Conservation (phyloP, 2,113 vertebrate species). For the Dipodomys spectabilis region DNA sequence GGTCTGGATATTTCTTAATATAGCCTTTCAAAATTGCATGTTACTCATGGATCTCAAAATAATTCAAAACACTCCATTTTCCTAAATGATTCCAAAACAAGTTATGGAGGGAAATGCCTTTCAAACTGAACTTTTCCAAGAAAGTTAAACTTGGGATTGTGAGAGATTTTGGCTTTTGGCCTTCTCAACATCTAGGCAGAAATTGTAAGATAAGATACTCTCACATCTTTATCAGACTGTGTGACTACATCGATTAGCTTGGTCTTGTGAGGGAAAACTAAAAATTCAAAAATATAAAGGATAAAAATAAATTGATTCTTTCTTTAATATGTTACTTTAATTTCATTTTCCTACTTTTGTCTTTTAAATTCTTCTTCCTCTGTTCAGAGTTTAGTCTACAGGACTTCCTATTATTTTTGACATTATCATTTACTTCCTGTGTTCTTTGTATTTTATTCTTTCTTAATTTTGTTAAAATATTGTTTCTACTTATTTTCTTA, state of each 20-base stretch:
- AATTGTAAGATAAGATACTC: background rate
- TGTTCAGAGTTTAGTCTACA: background rate
- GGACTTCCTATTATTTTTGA: slow-evolving; percentile 28
- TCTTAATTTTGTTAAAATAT: background rate
- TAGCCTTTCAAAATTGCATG: background rate
- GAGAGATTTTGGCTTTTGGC: slow-evolving; percentile 1
- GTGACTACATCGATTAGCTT: slow-evolving; percentile 19
- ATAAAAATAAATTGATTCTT: slow-evolving; percentile 34
- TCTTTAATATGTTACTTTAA: slow-evolving; percentile 17
- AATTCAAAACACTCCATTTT: slow-evolving; percentile 44
- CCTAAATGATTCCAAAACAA: slow-evolving; percentile 42
- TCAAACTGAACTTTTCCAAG: slow-evolving; percentile 42
- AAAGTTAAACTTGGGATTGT: slow-evolving; percentile 8
- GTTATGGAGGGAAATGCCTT: slow-evolving; percentile 23
- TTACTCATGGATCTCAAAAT: slow-evolving; percentile 27
- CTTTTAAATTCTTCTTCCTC: slow-evolving; percentile 22
- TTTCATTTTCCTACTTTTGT: slow-evolving; percentile 39
- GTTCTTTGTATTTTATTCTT: slow-evolving; percentile 9
- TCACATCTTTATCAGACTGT: background rate
- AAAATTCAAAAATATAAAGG: slow-evolving; percentile 41
- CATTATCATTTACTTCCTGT: background rate
- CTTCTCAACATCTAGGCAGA: slow-evolving; percentile 39
- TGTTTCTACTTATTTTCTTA: slow-evolving; percentile 44
- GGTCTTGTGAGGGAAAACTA: slow-evolving; percentile 45
- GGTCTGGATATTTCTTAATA: slow-evolving; percentile 42